These are phyloP conservation scores for Lethenteron reissneri DNA, from an alignment of 2,113 vertebrate genomes.

Conservation along the genomic window DNA sequence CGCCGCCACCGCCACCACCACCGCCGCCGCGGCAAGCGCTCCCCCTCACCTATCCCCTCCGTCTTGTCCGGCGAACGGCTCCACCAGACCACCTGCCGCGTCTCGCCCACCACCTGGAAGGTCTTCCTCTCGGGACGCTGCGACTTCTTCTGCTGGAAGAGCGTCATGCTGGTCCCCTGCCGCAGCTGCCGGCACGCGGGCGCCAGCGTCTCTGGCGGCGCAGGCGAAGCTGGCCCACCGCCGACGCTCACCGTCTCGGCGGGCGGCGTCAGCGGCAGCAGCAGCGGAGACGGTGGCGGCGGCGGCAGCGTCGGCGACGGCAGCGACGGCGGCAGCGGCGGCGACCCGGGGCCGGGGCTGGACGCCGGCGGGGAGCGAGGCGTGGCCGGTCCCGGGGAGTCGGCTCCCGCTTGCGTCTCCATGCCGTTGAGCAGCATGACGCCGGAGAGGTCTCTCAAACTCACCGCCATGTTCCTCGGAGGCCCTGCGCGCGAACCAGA, in stretches of 20 bases:
- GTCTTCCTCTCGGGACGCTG: slow-evolving; percentile 47
- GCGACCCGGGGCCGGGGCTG: not conserved
- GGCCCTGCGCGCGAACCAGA: no score
- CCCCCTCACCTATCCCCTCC: slow-evolving; percentile 35
- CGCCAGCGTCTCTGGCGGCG: not conserved
- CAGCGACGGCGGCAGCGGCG: not conserved
- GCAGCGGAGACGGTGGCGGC: not conserved
- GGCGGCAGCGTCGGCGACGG: not conserved
- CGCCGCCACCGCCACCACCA: no score
- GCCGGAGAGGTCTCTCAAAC: not conserved
- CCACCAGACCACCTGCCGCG: slow-evolving; percentile 46
- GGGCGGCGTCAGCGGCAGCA: not conserved
- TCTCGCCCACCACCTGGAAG: slow-evolving; percentile 40
- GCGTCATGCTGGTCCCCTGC: slow-evolving; percentile 39
- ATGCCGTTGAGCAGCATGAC: slow-evolving; percentile 6
- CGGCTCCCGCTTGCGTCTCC: not conserved
- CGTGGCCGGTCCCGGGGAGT: no score
- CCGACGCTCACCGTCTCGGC: not conserved
- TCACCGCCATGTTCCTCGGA: not conserved
- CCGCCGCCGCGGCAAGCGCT: no score
- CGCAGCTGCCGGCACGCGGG: slow-evolving; percentile 29
- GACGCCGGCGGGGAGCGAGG: not conserved
- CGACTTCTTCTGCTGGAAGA: slow-evolving; percentile 58
- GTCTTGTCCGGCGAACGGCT: slow-evolving; percentile 37
- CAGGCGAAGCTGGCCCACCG: not conserved